Conservation (phyloP, 2,797 vertebrate genomes). For the Smutsia gigantea region DNA sequence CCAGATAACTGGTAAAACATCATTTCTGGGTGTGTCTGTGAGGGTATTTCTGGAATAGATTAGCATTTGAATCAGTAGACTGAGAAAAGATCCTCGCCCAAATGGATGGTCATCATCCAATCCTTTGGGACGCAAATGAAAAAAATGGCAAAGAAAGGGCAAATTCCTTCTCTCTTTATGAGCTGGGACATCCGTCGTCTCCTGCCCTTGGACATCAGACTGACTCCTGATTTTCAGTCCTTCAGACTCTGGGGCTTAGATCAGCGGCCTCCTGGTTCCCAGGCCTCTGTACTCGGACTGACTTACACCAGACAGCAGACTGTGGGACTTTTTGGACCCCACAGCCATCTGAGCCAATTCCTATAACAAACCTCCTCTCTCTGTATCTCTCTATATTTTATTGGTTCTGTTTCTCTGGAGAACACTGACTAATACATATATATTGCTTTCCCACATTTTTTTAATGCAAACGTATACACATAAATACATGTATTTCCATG, state of each 20-base stretch:
- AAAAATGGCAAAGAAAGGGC: neutral
- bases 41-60: neutral
- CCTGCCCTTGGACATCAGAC: neutral
- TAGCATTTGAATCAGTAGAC: neutral
- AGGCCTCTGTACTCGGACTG: neutral
- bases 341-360: neutral
- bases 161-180: neutral
- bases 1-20: neutral
- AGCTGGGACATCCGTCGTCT: neutral
- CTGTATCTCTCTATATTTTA: too few relatives aligned
- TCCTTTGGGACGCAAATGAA: neutral
- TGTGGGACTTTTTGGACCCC: neutral
- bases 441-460: neutral
- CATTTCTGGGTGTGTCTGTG: neutral
- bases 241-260: neutral
- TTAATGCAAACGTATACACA: neutral
- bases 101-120: too few relatives aligned
- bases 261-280: neutral
- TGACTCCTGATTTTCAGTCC: neutral
- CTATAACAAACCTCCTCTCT: neutral
- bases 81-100: neutral
- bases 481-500: neutral
- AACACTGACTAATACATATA: neutral
- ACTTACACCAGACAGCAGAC: neutral
- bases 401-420: neutral